Percentiles rank a stretch among this genome's conserved stretches.
phyloP scores from a whole-genome alignment of 2,113 vertebrate species.

The Natator depressus region DNA sequence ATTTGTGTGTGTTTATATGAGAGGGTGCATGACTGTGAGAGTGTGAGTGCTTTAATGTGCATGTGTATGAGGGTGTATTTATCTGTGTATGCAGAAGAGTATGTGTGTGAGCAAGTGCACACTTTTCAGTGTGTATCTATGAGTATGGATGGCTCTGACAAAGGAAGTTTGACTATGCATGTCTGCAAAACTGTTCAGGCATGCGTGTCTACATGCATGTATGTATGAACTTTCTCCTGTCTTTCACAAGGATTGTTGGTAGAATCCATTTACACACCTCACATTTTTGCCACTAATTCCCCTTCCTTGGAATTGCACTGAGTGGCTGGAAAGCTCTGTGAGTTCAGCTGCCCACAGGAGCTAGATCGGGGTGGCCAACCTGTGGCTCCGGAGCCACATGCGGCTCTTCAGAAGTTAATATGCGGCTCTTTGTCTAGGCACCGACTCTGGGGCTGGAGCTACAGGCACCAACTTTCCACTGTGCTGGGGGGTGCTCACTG shows the following conservation, averaged over 20 bases:
- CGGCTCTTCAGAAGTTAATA: no score
- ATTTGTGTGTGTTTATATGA: not conserved
- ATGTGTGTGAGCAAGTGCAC: not conserved
- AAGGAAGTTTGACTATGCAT: accelerated
- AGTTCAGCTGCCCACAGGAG: accelerated
- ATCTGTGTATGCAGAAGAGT: accelerated
- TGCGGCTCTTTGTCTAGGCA: no score
- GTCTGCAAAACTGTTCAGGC: not conserved
- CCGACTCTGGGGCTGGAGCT: no score
- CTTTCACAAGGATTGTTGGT: not conserved
- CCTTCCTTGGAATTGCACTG: not conserved
- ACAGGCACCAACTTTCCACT: no score
- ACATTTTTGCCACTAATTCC: not conserved
- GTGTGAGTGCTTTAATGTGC: not conserved
- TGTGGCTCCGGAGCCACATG: no score
- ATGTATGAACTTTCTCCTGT: not conserved
- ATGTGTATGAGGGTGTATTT: accelerated
- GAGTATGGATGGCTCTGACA: not conserved
- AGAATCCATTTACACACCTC: not conserved
- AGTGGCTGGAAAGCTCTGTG: not conserved
- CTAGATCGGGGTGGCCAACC: not conserved
- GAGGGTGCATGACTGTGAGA: not conserved
- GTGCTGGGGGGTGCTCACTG: no score
- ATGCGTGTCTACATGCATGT: not conserved
- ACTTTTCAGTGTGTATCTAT: not conserved